A percentile compares a stretch with the other conserved stretches of the same genome.
Conservation (phyloP, 2,797 vertebrate species). For the Xenops minutus region DNA sequence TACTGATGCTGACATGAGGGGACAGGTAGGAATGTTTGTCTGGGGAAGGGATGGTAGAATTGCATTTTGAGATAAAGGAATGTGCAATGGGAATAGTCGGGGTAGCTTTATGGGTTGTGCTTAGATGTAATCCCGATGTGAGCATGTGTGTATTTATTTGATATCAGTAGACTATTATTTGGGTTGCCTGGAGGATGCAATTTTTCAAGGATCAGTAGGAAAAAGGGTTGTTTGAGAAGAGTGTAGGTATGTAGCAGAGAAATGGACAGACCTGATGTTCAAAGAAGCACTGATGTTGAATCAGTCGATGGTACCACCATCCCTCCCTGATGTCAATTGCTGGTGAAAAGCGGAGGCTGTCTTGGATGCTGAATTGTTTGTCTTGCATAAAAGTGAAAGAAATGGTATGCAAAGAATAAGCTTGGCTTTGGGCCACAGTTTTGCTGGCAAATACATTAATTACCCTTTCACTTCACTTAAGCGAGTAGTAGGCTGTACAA, state of each 20-base stretch:
- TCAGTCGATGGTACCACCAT: accelerated
- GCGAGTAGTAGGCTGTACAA: not conserved
- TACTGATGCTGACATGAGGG: not conserved
- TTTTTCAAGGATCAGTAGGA: not conserved
- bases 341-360: not conserved
- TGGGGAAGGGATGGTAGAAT: not conserved
- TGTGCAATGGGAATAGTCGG: not conserved
- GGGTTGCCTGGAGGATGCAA: not conserved
- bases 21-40: not conserved
- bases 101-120: not conserved
- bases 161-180: not conserved
- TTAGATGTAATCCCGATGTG: not conserved
- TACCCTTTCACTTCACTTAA: not conserved
- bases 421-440: not conserved
- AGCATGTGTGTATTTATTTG: not conserved
- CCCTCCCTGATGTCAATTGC: accelerated
- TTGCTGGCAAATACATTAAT: not conserved
- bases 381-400: not conserved
- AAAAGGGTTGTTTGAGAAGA: not conserved
- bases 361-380: not conserved
- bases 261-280: not conserved
- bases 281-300: not conserved
- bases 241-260: not conserved
- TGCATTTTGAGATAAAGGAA: not conserved
- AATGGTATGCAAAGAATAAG: not conserved